These are phyloP conservation scores for Lepidurus packardi DNA, from an alignment of 1,140 invertebrate species.

Conservation along the genomic window DNA sequence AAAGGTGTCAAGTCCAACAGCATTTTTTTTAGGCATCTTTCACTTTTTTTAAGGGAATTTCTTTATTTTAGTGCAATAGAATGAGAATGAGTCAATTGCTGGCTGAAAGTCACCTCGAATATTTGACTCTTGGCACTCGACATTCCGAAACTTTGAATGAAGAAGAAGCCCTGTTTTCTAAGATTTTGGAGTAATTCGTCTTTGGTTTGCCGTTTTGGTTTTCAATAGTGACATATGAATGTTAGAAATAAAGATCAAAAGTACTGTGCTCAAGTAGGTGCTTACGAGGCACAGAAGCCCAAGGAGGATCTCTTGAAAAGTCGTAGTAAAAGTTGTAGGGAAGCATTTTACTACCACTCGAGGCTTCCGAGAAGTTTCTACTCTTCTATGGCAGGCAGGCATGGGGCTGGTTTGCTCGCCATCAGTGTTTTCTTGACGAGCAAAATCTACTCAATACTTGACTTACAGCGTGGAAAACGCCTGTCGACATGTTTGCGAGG, in stretches of 20 bases:
- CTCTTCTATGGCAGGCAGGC: background rate
- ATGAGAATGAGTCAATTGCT: no score
- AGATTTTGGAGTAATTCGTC: no score
- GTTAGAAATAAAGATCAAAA: background rate
- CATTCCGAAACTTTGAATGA: no score
- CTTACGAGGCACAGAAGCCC: background rate
- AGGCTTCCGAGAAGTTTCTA: background rate
- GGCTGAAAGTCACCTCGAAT: no score
- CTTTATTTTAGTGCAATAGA: no score
- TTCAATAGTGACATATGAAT: no score
- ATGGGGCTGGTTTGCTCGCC: background rate
- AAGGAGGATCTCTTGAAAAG: background rate
- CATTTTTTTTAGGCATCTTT: background rate
- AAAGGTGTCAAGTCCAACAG: background rate
- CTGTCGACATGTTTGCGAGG: constrained; percentile 12
- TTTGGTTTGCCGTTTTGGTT: no score
- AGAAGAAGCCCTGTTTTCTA: no score
- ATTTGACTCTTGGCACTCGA: no score
- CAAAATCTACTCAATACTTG: constrained; percentile 3
- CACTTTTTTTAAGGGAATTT: background rate
- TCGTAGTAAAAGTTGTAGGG: constrained; percentile 6
- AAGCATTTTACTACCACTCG: constrained; percentile 4
- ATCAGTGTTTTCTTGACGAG: background rate
- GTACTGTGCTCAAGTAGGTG: background rate
- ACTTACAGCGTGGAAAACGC: background rate